Percentiles rank a stretch among this genome's conserved stretches.
Conservation (phyloP, 1,140 invertebrate species). For the Paraescarpia echinospica region DNA sequence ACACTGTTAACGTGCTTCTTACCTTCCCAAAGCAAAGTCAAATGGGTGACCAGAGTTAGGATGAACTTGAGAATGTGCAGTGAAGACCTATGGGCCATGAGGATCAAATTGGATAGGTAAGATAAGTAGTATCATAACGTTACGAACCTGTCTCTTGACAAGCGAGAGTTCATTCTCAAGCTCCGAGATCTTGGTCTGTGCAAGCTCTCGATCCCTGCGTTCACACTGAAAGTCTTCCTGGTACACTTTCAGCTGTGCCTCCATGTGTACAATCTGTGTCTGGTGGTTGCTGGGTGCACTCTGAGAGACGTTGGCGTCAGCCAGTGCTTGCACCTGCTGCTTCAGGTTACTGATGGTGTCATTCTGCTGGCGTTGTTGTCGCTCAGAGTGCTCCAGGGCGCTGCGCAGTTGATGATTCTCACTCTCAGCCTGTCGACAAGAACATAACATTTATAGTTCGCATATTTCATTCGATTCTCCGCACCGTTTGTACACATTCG, state of each 20-base stretch:
- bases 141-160: not conserved
- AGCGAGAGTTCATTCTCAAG: constrained; percentile 7
- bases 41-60: too few species aligned
- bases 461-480: too few species aligned
- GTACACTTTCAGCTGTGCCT: constrained; percentile 15
- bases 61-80: too few species aligned
- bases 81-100: too few species aligned
- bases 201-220: not conserved
- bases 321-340: not conserved
- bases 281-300: not conserved
- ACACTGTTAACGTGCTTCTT: too few species aligned
- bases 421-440: not conserved
- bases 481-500: not conserved
- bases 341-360: not conserved
- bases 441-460: not conserved
- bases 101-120: too few species aligned
- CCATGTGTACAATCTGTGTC: constrained; percentile 2
- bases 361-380: not conserved
- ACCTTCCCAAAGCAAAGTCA: too few species aligned
- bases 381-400: not conserved
- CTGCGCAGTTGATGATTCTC: constrained; percentile 6
- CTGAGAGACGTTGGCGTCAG: not conserved
- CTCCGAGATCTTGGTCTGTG: constrained; percentile 11
- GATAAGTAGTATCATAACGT: not conserved
- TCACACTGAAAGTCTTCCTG: constrained; percentile 16